phyloP scores from a whole-genome alignment of 1,140 invertebrate species.

The Sinella curviseta region DNA sequence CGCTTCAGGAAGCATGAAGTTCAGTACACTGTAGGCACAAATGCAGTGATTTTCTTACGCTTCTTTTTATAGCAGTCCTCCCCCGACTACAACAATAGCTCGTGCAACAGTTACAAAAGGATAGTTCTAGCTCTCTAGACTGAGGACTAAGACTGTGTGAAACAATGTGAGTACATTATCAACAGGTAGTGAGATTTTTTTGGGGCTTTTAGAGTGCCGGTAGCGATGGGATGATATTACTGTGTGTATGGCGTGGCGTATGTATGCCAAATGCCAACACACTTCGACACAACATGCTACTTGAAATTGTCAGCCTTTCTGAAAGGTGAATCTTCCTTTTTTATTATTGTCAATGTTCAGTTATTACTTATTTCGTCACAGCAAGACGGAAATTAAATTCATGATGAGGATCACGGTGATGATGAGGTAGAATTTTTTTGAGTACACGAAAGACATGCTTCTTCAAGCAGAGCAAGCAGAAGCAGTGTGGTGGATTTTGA shows the following conservation, averaged over 20 bases:
- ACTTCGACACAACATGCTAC: neutral
- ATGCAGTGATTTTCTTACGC: no score
- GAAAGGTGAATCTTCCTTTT: neutral
- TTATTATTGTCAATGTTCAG: neutral
- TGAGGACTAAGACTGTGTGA: no score
- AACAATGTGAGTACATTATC: neutral
- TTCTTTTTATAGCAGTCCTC: no score
- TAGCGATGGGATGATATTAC: neutral
- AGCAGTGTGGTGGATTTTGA: no score
- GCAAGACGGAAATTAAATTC: neutral
- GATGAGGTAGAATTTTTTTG: no score
- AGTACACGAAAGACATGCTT: no score
- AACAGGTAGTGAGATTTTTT: neutral
- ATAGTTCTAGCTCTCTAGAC: no score
- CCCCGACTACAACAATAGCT: neutral
- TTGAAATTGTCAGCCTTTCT: no score
- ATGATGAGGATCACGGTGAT: no score
- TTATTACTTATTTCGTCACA: conserved; percentile 13
- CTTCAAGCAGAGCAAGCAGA: no score
- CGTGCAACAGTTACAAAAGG: neutral
- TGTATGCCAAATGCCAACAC: conserved; percentile 7
- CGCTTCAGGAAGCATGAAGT: conserved; percentile 48
- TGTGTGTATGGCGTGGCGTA: neutral
- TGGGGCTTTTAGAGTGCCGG: neutral
- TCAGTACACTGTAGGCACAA: conserved; percentile 18